Base-by-base conservation (phyloP, 2,797 vertebrate genomes). In the Syndactyla subalaris region DNA sequence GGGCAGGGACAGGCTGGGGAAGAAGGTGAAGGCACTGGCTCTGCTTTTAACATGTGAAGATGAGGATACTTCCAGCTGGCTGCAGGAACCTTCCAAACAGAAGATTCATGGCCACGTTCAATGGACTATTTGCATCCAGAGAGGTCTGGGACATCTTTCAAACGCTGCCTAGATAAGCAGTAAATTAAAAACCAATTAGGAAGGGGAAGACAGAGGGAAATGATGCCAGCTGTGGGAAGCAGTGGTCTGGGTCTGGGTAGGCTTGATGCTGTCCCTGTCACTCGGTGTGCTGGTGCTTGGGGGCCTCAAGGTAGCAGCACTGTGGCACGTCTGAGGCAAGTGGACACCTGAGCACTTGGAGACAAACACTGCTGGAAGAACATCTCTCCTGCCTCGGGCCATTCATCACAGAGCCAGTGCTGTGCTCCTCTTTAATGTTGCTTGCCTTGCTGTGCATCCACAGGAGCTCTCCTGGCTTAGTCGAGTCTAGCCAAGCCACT, bases 251-350 rank as follows among this genome's bases (percentile, higher is more conserved):
- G 10, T 83, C 87, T 68, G 61, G 54, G 91, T 57, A 62, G 82
- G 57, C 48, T 59, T 13, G 81, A 6, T 79, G 45, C 82, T 94
- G 68, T 71, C 82, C 85, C 74, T 82, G 61, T 93, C 84, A 23
- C 86, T 84, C 26, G 17, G 52, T 67, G 85, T 95, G 89, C 75
- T 84, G 77, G 89, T 88, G 87, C 91, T 86, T 36, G 10, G 57
- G 62, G 87, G 79, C 89, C 91, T 88, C 61, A 46, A 88, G 96
- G 91, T 71, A 95, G 88, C 91, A 91, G 91, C 89, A 30, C 94
- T 92, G 94, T 68, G 79, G 87, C 75, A 19, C 36, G 48, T 65
- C 94, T 91, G 93, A 71, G 66, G 78, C 84, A 66, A 82, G 52
- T 14, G 12, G 81, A 74, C 78, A 80, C 84, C 87, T 81, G 86